Evolutionary conservation across 2,888 invertebrate genomes (phyloP), one percentile per base, ranked within the genome.

Genomic region (Ichneumon xanthorius): DNA sequence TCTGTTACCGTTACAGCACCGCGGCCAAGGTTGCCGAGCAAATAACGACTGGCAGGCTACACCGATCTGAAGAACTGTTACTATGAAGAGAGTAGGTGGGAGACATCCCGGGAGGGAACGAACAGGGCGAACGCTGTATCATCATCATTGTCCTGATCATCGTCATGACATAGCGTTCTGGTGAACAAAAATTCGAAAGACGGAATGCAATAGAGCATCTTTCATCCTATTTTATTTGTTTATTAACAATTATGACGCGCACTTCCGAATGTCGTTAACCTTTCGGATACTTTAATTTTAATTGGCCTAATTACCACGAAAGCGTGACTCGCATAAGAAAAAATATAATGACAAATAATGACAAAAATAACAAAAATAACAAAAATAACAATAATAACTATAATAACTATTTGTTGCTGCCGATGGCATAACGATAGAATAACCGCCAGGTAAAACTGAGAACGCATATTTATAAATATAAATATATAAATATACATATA

Each of bases 1-100:
- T 22, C 26, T 14, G 4, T 53, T 53, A 50, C 65, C 58, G 73
- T 73, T 73, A 73, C 40, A 22, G 14, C 16, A 61, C 73, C 33
- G 71, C n/a, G 45, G 22, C 4, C 58, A 26, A 7, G 50, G 33
- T 33, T 16, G 22, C 19, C 67, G 67, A 67, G 19, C 40, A 40
- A 86, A 80, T 53, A 88, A 88, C 68, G 72, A 81, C 63, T 30
- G 30, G 16, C 16, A n/a, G 30, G n/a, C 63, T 63, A 30, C 63
- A 9, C 68, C 86, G 77, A 71, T 9, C 22, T 40, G 4, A 81
- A 76, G 45, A 88, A 89, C 68, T 65, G 83, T 40, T 67, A 78
- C 9, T 71, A 84, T 9, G 16, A 68, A 65, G 63, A 80, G 16
- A 68, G 77, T 30, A 22, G 67, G 75, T 63, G 75, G 61, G 75